Evolutionary conservation across 2,888 invertebrate genomes (phyloP), one percentile per base, ranked within the genome.

Genomic region (Limnephilus auricula): DNA sequence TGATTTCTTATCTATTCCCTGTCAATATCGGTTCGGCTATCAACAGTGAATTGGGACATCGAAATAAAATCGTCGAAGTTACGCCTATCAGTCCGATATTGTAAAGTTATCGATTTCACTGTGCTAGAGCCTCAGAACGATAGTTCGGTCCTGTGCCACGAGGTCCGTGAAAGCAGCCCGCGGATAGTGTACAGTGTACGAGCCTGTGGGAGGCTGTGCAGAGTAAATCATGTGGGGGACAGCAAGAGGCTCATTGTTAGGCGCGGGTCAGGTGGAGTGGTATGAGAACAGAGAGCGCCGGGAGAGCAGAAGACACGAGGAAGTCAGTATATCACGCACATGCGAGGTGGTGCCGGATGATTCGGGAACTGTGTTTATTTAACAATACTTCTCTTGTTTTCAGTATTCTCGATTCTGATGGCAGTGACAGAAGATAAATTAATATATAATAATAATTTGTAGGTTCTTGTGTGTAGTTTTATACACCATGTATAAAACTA

Each of bases 211-310:
- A 87, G 87, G 87, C 87, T 78, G 65, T 10, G 65, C 65, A 30
- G 65, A 65, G 87, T 87, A 87, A 87, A 87, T 87, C 87, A 87
- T 87, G 25, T 32, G 9, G 34, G 25, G 30, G 65, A 50, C 87
- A 31, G 87, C n/a, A 34, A 87, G 87, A 34, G 12, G 32, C 78
- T 87, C 87, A 87, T 87, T 65, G 87, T 78, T 78, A 65, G 87
- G 65, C 83, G n/a, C n/a, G 9, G 87, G 78, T 34, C 65, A 65
- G 87, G 87, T 65, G 87, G 10, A 86, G 34, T 37, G 34, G 25
- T 34, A 80, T 37, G 32, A 37, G 37, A 34, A 34, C 25, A 13
- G 80, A 80, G 31, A 80, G 80, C 18, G 65, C 65, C 65, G 65
- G 65, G n/a, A 65, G 65, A 65, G 80, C 80, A 18, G 80, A 82